Evolutionary conservation across 2,797 vertebrate species (phyloP).

Genomic region (Acanthopagrus latus): DNA sequence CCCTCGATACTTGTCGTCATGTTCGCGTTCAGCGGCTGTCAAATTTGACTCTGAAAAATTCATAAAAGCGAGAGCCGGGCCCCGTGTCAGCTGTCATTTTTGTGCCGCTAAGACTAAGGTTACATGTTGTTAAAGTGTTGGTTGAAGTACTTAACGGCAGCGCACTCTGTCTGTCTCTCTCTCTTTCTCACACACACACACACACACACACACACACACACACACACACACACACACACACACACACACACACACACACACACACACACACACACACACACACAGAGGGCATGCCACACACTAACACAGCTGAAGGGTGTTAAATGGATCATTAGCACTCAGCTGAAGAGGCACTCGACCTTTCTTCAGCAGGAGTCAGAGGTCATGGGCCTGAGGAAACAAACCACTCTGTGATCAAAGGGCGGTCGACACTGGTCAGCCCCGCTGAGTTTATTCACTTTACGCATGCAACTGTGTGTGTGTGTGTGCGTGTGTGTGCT

Average conservation of each 20-base stretch:
- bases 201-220: slow-evolving; percentile 14
- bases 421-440: slow-evolving; percentile 75
- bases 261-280: slow-evolving; percentile 31
- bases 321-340: slow-evolving; percentile 94
- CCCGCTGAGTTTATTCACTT: slow-evolving; percentile 74
- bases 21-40: slow-evolving; percentile 44
- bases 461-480: background rate
- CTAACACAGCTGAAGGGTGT: slow-evolving; percentile 78
- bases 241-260: slow-evolving; percentile 3
- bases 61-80: slow-evolving; percentile 43
- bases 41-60: slow-evolving; percentile 61
- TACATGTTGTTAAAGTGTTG: slow-evolving; percentile 56
- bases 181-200: background rate
- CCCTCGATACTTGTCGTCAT: slow-evolving; percentile 35
- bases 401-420: slow-evolving; percentile 88
- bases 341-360: slow-evolving; percentile 82
- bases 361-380: slow-evolving; percentile 84
- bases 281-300: slow-evolving; percentile 43
- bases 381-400: slow-evolving; percentile 89
- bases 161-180: background rate
- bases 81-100: slow-evolving; percentile 63
- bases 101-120: slow-evolving; percentile 38
- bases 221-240: slow-evolving; percentile 23
- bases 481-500: background rate
- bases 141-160: slow-evolving; percentile 49